Evolutionary conservation across 2,888 invertebrate species (phyloP).

Genomic region (Crossocerus cetratus): DNA sequence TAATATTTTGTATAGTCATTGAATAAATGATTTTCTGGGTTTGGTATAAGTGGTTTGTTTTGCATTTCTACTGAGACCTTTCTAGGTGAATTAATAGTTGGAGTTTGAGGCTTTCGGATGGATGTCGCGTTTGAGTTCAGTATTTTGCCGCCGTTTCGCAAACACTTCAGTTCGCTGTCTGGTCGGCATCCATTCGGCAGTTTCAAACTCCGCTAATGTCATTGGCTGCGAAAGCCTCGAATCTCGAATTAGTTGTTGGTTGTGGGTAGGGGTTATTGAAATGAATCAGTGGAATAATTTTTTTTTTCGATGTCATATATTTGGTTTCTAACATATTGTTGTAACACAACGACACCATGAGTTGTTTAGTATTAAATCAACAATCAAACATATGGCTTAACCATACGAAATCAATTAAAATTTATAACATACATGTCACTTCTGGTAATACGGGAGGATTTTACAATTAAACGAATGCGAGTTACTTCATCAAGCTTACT

Average conservation of each 20-base stretch:
- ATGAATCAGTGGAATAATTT: no score
- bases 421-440: constrained; percentile 72
- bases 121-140: no score
- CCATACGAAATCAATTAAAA: constrained; percentile 64
- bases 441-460: constrained; percentile 74
- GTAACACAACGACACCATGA: constrained; percentile 66
- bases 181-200: no score
- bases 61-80: neutral
- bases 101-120: no score
- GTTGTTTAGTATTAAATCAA: constrained; percentile 55
- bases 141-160: no score
- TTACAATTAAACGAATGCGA: constrained; percentile 57
- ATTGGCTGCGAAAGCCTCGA: no score
- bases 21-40: constrained; percentile 59
- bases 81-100: neutral
- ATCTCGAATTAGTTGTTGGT: no score
- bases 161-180: no score
- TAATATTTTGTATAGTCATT: constrained; percentile 69
- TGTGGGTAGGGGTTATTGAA: no score
- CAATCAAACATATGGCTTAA: constrained; percentile 48
- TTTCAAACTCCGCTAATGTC: no score
- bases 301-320: constrained; percentile 27
- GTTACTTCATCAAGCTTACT: constrained; percentile 64
- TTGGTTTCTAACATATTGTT: constrained; percentile 67
- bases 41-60: constrained; percentile 28